Evolutionary conservation across 2,888 invertebrate genomes (phyloP), one percentile per base, ranked within the genome.

Genomic region (Cephus sareptanus): DNA sequence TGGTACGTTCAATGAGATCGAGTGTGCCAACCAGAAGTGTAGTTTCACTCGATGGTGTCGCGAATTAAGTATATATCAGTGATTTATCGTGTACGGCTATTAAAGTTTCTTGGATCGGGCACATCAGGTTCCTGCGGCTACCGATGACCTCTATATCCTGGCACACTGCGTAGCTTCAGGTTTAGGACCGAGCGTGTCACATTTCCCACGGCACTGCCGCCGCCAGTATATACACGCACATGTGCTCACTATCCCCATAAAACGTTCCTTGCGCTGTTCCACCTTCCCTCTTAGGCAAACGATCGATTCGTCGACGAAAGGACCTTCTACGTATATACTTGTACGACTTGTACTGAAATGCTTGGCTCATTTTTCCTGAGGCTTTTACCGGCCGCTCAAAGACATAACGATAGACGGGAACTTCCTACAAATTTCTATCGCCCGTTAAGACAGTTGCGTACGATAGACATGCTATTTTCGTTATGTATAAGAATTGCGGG

Each of bases 141-240:
- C 77, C 30, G 31, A 34, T 23, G 77, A 68, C 74, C 74, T 74
- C 74, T 77, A 73, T 77, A 71, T 31, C 73, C 33, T 33, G 56
- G 35, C 30, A 34, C 71, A 31, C 23, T 69, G 33, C 33, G 69
- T 68, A 69, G 69, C 71, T 56, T 73, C 75, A 74, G 23, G 82
- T 87, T 88, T 84, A 84, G 81, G 81, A 87, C 83, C 83, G 83
- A 85, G 83, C 82, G 85, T 86, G 87, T 88, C 87, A 83, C 84
- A 84, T 86, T 87, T 88, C 88, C 87, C 88, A 88, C 88, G 88
- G 85, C 87, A 79, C 84, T 76, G 77, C 79, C 79, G 75, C 68
- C 69, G 79, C 76, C 76, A 76, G 77, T 81, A 79, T 35, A 12
- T 76, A 79, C 80, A 83, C 81, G 82, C 78, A 78, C 81, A 82